Evolutionary conservation across 2,797 vertebrate species (phyloP), one percentile per base, ranked within the genome.

Genomic region (Coluber constrictor): DNA sequence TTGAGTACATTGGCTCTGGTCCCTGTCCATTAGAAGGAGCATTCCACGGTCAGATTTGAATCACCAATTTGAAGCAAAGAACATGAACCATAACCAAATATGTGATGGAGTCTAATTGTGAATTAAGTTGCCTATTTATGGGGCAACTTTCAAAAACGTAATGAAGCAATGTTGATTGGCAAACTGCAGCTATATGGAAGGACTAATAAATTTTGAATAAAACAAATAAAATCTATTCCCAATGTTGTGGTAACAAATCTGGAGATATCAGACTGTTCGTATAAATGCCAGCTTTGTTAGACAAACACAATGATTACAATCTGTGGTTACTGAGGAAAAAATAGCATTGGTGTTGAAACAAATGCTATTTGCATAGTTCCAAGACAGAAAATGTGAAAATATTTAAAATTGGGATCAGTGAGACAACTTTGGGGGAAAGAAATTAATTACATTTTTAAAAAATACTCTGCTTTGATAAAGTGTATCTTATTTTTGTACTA

Each of bases 361-460:
- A 87, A 94, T 93, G 90, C 93, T 95, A 92, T 93, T 94, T 95
- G 88, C 93, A 93, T 70, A 83, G 91, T 96, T 95, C 94, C 87
- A 94, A 70, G 47, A 4, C 25, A 90, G 87, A 89, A 87, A 96
- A 93, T 87, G 74, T 96, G 93, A 96, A 86, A 87, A 87, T 91
- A 94, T 92, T 27, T 70, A 12, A 61, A 95, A 79, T 27, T 51
- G 79, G 59, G 94, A 91, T 90, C n/a, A 90, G 51, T 90, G 56
- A 89, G 59, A 18, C 43, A 79, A 29, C 43, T 90, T 92, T 61
- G 27, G 20, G 27, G 90, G 90, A 66, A 66, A 90, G 20, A 66
- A 47, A 56, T 92, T 83, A 83, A 86, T 0, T 0, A 87, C 51
- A 94, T 5, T 90, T 54, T 91, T 91, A 93, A 94, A 93, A 94